Percentiles rank a stretch among this genome's conserved stretches.
Conservation (phyloP, 2,113 vertebrate species). For the Rhipidura dahli region DNA sequence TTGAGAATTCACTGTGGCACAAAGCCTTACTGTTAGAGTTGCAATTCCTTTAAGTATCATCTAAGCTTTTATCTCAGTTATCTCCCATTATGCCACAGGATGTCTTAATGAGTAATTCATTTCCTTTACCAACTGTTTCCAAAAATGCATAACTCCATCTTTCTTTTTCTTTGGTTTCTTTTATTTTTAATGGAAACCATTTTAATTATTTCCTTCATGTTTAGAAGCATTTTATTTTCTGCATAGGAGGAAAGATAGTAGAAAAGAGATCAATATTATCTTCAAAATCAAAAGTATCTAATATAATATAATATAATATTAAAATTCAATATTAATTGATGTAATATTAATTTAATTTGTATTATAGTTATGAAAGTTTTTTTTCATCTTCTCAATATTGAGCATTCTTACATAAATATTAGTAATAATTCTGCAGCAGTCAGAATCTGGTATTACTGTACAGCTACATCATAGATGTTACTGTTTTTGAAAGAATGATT, state of each 20-base stretch:
- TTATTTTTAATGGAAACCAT: neutral
- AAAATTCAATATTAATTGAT: no score
- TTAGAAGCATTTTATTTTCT: neutral
- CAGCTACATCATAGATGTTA: neutral
- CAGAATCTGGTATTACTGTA: neutral
- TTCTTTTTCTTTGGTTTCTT: neutral
- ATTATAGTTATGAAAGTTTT: neutral
- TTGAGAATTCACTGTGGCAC: neutral
- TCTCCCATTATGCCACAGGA: neutral
- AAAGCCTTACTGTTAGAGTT: neutral
- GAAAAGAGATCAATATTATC: neutral
- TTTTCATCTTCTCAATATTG: neutral
- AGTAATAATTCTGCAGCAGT: neutral
- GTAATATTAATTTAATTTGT: neutral
- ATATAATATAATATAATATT: neutral
- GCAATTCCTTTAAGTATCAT: neutral
- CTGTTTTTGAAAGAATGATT: neutral
- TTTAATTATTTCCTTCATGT: neutral
- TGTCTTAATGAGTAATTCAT: neutral
- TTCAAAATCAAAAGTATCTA: neutral
- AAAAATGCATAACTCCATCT: neutral
- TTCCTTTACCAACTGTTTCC: neutral
- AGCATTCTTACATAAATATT: neutral
- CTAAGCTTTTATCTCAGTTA: neutral
- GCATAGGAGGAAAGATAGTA: neutral